Evolutionary conservation across 2,797 vertebrate genomes (phyloP), one percentile per base, ranked within the genome.

Genomic region (Pangasius macronema): DNA sequence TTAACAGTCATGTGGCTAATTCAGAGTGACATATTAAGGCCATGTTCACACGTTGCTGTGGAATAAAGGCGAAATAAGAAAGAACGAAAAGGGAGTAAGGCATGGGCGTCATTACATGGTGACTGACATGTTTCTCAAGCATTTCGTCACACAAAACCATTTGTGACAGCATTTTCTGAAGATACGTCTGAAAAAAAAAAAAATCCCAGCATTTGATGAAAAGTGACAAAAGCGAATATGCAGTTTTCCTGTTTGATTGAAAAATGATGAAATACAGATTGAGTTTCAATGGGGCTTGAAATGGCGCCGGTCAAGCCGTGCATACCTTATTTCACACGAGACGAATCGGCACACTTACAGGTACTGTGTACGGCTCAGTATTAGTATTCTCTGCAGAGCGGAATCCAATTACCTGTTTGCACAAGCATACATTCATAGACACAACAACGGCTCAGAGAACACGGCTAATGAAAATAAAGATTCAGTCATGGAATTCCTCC

Each of bases 21-120:
- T 94, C 87, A 84, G 92, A 87, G 90, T 92, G 93, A 94, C 92
- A 93, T 90, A 93, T 94, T 93, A 93, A 83, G 93, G 92, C 91
- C 92, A 90, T 70, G 84, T 91, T 92, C 86, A 82, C 90, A 88
- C 87, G 89, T 92, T 77, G 79, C 46, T 36, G 24, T 87, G 55
- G 76, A 88, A 90, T 59, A 85, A 49, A 63, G 70, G 84, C 86
- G 57, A 67, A 86, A 86, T 53, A 65, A 33, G 67, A 80, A 86
- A 87, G 39, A 65, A 81, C 30, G 84, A 87, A 84, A 77, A 87
- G 84, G 87, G 86, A 88, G 82, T 80, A 84, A 91, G 87, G 86
- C 86, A 67, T 73, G 77, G 88, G 82, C 89, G 85, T 88, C 61
- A 77, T 84, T 83, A 80, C 76, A 81, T 51, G 76, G 57, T 89